A percentile compares a stretch with the other conserved stretches of the same genome.
Conservation (phyloP, 64 coral and sea anemone genomes). For the Actinia tenebrosa region DNA sequence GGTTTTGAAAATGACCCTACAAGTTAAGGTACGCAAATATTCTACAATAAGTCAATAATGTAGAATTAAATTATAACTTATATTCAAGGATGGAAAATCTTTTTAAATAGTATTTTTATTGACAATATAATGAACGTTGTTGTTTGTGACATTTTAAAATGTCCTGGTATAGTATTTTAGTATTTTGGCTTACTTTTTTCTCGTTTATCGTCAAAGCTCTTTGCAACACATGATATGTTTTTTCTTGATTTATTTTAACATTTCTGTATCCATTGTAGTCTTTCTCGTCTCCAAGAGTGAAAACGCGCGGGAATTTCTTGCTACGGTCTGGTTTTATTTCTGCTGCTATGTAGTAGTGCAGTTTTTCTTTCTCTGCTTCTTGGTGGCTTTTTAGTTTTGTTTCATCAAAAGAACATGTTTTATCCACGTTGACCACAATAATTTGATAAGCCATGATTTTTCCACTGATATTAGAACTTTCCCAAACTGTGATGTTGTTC, state of each 20-base stretch:
- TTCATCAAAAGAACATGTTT: not conserved
- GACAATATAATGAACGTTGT: too few species aligned
- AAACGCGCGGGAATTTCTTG: not conserved
- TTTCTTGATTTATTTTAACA: not conserved
- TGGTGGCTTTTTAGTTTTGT: not conserved
- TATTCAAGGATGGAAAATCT: too few species aligned
- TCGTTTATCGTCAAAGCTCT: not conserved
- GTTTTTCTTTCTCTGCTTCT: not conserved
- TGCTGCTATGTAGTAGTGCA: constrained; percentile 38
- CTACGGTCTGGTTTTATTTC: constrained; percentile 15
- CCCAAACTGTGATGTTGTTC: not conserved
- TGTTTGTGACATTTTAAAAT: too few species aligned
- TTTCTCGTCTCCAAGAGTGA: constrained; percentile 41
- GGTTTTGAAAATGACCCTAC: too few species aligned
- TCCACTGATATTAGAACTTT: constrained; percentile 19
- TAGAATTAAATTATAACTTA: too few species aligned
- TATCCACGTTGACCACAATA: too few species aligned
- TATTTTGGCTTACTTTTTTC: not conserved
- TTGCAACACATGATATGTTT: constrained; percentile 25
- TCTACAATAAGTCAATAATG: too few species aligned
- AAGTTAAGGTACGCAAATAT: too few species aligned
- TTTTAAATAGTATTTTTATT: too few species aligned
- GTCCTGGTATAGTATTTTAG: too few species aligned
- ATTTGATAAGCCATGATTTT: constrained; percentile 5
- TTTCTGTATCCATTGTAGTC: constrained; percentile 25